Conservation (phyloP, 1,140 invertebrate species). For the Thaumatotibia leucotreta region DNA sequence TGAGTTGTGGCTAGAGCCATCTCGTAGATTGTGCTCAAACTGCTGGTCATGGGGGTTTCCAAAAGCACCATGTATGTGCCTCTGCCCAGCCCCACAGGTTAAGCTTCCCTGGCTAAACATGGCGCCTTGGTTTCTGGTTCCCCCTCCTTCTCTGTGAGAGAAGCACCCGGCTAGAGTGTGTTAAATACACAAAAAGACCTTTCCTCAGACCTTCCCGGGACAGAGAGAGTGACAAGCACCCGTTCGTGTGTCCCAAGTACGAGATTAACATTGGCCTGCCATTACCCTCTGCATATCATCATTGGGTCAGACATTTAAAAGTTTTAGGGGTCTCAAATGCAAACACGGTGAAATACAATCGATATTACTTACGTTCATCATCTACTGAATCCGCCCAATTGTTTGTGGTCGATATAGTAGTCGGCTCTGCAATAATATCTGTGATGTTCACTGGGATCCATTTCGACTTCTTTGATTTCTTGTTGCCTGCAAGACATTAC, state of each 20-base stretch:
- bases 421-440: constrained; percentile 70
- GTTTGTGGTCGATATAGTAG: constrained; percentile 61
- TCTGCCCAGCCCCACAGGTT: constrained; percentile 42
- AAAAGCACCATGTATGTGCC: constrained; percentile 47
- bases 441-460: constrained; percentile 70
- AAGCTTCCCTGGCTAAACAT: constrained; percentile 48
- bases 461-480: constrained; percentile 76
- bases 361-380: constrained; percentile 66
- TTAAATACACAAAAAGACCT: constrained; percentile 53
- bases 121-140: constrained; percentile 69
- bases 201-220: constrained; percentile 77
- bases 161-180: constrained; percentile 74
- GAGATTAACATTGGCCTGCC: constrained; percentile 74
- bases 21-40: constrained; percentile 75
- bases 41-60: constrained; percentile 72
- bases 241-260: constrained; percentile 72
- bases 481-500: constrained; percentile 63
- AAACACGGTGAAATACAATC: constrained; percentile 15
- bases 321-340: constrained; percentile 1
- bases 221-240: constrained; percentile 57
- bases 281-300: constrained; percentile 66
- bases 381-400: constrained; percentile 71
- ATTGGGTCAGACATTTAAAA: constrained; percentile 45
- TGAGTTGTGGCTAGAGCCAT: constrained; percentile 72
- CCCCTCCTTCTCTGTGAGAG: constrained; percentile 61